phyloP scores from a whole-genome alignment of 2,797 vertebrate species.

The Lemur catta region DNA sequence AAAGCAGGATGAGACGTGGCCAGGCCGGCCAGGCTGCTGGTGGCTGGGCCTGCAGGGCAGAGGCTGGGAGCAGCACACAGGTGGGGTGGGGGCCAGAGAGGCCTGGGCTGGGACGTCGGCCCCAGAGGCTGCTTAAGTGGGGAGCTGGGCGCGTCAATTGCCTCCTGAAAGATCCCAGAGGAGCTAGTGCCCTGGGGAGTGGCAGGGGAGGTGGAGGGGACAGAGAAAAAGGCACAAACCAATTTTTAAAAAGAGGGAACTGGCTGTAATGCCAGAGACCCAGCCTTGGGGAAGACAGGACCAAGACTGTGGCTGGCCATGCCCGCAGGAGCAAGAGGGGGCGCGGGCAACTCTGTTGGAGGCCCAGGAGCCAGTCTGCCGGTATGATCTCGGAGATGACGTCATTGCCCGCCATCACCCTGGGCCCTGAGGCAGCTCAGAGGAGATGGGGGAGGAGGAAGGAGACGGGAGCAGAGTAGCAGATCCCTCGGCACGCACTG shows the following conservation, averaged over 20 bases:
- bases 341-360: background rate
- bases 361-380: background rate
- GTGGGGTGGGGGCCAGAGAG: background rate
- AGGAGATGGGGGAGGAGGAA: background rate
- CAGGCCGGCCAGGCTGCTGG: background rate
- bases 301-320: background rate
- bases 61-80: background rate
- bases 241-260: background rate
- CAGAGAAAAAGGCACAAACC: background rate
- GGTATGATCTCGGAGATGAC: constrained; percentile 24
- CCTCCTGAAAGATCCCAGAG: background rate
- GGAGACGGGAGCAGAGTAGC: background rate
- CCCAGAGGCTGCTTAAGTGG: rapidly evolving
- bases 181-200: background rate
- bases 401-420: constrained; percentile 23
- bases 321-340: background rate
- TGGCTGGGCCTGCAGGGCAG: background rate
- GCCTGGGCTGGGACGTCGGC: background rate
- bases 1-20: background rate
- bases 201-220: rapidly evolving
- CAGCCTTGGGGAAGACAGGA: background rate
- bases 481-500: rapidly evolving
- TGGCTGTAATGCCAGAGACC: background rate
- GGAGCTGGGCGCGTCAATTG: rapidly evolving
- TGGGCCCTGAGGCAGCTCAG: constrained; percentile 34